These are phyloP conservation scores for Dusona sp. DNA, from an alignment of 2,888 invertebrate species.

Conservation along the genomic window DNA sequence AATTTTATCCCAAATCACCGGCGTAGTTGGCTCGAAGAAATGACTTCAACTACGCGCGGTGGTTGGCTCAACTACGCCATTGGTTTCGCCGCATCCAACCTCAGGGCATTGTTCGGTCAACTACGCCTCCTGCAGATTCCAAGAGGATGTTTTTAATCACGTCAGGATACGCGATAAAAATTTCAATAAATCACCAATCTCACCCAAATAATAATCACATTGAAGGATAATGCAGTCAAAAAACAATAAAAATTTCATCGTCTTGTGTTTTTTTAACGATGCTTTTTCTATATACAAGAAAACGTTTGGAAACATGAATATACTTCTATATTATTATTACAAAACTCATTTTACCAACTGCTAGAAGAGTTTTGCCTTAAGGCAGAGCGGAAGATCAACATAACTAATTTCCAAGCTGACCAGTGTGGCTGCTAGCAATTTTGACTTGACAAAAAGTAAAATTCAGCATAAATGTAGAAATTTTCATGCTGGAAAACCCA, in stretches of 20 bases:
- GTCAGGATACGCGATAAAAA: constrained; percentile 1
- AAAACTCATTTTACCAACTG: constrained; percentile 15
- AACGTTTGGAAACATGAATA: constrained; percentile 5
- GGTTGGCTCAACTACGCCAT: too few species aligned
- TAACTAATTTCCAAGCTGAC: constrained; percentile 20
- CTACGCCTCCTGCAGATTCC: too few species aligned
- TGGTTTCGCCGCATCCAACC: too few species aligned
- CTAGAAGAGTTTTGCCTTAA: background rate
- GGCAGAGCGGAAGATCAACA: constrained; percentile 7
- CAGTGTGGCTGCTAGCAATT: background rate
- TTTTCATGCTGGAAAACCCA: background rate
- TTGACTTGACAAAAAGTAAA: background rate
- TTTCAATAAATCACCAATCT: background rate
- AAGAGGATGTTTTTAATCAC: constrained; percentile 4
- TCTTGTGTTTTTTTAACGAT: background rate
- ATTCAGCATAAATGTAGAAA: background rate
- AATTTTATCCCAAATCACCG: too few species aligned
- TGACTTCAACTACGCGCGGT: too few species aligned
- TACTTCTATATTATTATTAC: constrained; percentile 23
- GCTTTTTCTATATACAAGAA: background rate
- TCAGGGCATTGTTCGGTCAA: too few species aligned
- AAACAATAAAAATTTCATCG: background rate
- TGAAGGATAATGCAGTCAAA: background rate
- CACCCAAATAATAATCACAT: background rate
- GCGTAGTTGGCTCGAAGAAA: too few species aligned